These are phyloP conservation scores for Cantharis nigra DNA, from an alignment of 2,888 invertebrate genomes.

Conservation along the genomic window DNA sequence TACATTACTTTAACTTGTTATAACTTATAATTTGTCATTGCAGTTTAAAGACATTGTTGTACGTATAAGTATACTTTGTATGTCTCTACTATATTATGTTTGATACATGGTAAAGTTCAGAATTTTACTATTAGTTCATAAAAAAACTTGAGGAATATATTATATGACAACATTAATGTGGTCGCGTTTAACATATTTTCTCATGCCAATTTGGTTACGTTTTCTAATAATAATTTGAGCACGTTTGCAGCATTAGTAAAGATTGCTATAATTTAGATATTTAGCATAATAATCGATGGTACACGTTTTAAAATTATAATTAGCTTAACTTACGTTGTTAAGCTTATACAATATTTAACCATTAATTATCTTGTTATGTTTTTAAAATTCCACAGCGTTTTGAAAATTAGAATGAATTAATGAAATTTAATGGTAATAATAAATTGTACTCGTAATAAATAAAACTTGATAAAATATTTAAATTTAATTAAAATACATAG, in stretches of 20 bases:
- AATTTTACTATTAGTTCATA: too few species aligned
- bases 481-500: too few species aligned
- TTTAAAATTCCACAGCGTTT: neutral
- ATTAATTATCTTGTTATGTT: neutral
- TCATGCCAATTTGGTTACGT: neutral
- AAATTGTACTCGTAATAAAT: neutral
- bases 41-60: too few species aligned
- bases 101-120: too few species aligned
- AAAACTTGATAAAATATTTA: neutral
- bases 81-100: too few species aligned
- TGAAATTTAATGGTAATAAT: neutral
- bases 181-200: neutral
- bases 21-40: too few species aligned
- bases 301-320: neutral
- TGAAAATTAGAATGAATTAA: neutral
- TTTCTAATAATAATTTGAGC: neutral
- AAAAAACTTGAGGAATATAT: too few species aligned
- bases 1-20: too few species aligned
- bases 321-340: neutral
- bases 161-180: neutral
- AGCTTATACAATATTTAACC: neutral
- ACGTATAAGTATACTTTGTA: too few species aligned
- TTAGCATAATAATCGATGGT: neutral
- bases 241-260: neutral
- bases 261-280: neutral